Evolutionary conservation across 2,797 vertebrate species (phyloP).

Genomic region (Phrynocephalus vlangalii): DNA sequence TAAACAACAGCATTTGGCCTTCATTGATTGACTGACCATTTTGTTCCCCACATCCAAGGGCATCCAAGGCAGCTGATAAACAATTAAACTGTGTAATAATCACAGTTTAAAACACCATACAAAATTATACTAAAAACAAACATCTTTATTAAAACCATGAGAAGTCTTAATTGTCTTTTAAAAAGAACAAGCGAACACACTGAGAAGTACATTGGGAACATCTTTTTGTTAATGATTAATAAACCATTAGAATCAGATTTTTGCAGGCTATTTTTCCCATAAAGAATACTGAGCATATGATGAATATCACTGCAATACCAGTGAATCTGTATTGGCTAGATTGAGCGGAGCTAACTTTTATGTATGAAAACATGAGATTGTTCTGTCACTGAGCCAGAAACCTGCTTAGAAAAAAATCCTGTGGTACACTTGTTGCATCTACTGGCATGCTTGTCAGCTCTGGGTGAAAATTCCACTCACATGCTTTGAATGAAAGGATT

Average conservation of each 20-base stretch:
- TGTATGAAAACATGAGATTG: neutral
- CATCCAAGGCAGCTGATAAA: too few species aligned
- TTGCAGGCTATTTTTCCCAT: neutral
- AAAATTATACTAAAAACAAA: too few species aligned
- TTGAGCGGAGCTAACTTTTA: neutral
- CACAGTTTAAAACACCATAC: too few species aligned
- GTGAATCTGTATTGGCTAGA: neutral
- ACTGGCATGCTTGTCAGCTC: neutral
- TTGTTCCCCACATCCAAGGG: too few species aligned
- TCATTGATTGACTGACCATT: too few species aligned
- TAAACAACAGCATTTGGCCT: too few species aligned
- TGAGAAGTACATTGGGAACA: neutral
- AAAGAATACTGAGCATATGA: neutral
- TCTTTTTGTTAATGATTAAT: neutral
- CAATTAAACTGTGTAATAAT: too few species aligned
- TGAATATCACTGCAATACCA: neutral
- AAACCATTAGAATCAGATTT: neutral
- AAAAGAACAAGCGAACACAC: neutral
- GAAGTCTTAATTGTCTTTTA: too few species aligned
- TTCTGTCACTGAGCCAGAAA: neutral
- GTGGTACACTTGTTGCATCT: neutral
- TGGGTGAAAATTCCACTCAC: neutral
- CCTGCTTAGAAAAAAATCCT: neutral
- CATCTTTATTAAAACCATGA: too few species aligned
- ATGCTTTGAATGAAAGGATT: too few species aligned